Evolutionary conservation across 1,140 invertebrate species (phyloP), one percentile per base, ranked within the genome.

Genomic region (Drosophila bifasciata): DNA sequence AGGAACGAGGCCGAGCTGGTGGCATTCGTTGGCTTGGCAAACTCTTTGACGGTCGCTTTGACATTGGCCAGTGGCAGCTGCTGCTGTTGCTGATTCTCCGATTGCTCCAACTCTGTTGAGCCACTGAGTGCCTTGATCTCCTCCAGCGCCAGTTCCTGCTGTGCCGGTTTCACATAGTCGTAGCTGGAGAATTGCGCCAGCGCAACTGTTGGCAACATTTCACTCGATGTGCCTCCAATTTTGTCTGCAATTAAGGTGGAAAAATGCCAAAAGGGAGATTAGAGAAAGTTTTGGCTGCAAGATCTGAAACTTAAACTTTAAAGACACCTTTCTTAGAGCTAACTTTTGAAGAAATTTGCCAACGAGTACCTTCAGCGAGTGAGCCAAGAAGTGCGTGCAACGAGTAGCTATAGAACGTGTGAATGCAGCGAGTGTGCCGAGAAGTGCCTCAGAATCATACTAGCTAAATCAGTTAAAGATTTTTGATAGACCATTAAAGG

Each of bases 1-100:
- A 93, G 62, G 39, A 92, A 91, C 52, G 92, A 92, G 43, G 92
- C 93, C 23, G 75, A 62, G 4, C 44, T 46, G 23, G 66, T 58
- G 46, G 63, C 57, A 21, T 53, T 57, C 21, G 55, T 46, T 23
- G 57, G 48, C 39, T 53, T 75, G 78, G 62, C 62, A 49, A 76
- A 55, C 64, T 62, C 75, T 28, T 52, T 67, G 51, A 5, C 55
- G 23, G 58, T 36, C 5, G 32, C 32, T 39, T 52, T 64, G 23
- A 17, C 72, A 50, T 68, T 67, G 73, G 57, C 62, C 41, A 72
- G 58, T 50, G 56, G 43, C 19, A 45, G 19, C 19, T 1, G 19
- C 19, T 36, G 43, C 19, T 41, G 50, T 28, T 40, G 45, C 9
- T 28, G 41, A 19, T 77, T 68, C 28, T 56, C 49, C 0, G 9